Evolutionary conservation across 2,888 invertebrate species (phyloP).

Genomic region (Tipula helvola): DNA sequence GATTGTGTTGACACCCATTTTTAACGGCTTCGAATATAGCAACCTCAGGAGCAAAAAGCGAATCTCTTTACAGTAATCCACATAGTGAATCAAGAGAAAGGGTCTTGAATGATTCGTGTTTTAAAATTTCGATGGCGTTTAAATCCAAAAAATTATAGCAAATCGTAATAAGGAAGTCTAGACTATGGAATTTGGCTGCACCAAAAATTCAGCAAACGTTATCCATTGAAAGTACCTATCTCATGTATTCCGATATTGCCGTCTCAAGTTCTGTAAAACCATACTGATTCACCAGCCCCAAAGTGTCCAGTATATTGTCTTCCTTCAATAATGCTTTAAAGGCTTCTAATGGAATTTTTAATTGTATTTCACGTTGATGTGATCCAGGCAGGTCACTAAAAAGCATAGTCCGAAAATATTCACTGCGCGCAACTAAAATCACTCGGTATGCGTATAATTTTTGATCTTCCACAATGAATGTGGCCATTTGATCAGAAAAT

Average conservation of each 20-base stretch:
- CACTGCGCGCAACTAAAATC: conserved; percentile 87
- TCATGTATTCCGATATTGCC: conserved; percentile 85
- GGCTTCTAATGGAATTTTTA: conserved; percentile 70
- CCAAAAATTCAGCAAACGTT: conserved; percentile 95
- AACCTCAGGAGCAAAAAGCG: conserved; percentile 92
- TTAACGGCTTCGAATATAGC: conserved; percentile 87
- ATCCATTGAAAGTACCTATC: conserved; percentile 70
- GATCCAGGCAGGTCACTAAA: conserved; percentile 70
- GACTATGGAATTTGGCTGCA: conserved; percentile 64
- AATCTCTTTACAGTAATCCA: conserved; percentile 78
- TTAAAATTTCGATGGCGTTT: conserved; percentile 73
- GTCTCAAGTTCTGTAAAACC: conserved; percentile 85
- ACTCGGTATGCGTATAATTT: conserved; percentile 41
- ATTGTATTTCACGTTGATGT: conserved; percentile 64
- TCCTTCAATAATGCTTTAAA: conserved; percentile 77
- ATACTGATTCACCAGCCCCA: conserved; percentile 90
- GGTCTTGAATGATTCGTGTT: conserved; percentile 70
- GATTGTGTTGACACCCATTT: conserved; percentile 74
- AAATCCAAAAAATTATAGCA: conserved; percentile 86
- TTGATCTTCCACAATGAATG: conserved; percentile 67
- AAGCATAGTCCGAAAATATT: conserved; percentile 81
- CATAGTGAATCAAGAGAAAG: conserved; percentile 63
- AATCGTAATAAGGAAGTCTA: conserved; percentile 55
- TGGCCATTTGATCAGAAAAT: conserved; percentile 76
- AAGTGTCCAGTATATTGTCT: conserved; percentile 54